Conservation (phyloP, 53 echinoderm and acorn worm species). For the Luidia sarsii region DNA sequence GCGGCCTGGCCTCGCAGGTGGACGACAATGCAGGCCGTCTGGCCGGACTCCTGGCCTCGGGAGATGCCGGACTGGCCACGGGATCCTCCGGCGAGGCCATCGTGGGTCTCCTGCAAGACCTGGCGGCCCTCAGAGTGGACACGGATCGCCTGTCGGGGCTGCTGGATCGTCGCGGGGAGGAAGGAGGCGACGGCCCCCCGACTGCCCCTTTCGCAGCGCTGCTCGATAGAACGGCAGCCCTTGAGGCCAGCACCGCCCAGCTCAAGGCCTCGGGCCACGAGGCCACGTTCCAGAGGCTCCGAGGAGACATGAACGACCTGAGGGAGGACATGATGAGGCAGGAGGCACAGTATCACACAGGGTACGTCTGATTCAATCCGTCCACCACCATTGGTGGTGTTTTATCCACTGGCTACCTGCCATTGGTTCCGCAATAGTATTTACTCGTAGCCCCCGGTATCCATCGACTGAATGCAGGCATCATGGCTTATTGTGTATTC, state of each 20-base stretch:
- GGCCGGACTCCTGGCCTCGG: conserved; percentile 6
- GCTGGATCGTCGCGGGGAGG: conserved; percentile 6
- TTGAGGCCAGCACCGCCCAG: conserved; percentile 7
- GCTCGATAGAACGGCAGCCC: neutral
- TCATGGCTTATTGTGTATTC: no score
- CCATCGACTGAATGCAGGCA: no score
- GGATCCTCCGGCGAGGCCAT: conserved; percentile 7
- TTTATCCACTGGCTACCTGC: no score
- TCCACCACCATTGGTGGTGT: no score
- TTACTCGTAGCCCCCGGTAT: no score
- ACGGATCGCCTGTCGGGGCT: conserved; percentile 15
- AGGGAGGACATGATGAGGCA: conserved; percentile 62
- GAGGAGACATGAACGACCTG: conserved; percentile 60
- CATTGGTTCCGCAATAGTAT: no score
- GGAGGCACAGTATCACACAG: conserved; percentile 1
- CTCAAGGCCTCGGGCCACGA: conserved; percentile 6
- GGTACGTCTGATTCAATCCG: conserved; percentile 5
- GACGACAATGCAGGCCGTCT: conserved; percentile 9
- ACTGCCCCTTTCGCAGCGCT: conserved; percentile 1
- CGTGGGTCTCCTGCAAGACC: conserved; percentile 18
- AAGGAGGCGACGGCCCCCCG: neutral
- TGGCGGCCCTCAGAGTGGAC: conserved; percentile 5
- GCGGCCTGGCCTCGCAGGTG: neutral
- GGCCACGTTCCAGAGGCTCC: conserved; percentile 2
- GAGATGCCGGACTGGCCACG: neutral